Evolutionary conservation across 2,888 invertebrate genomes (phyloP).

Genomic region (Macrophya annulata): DNA sequence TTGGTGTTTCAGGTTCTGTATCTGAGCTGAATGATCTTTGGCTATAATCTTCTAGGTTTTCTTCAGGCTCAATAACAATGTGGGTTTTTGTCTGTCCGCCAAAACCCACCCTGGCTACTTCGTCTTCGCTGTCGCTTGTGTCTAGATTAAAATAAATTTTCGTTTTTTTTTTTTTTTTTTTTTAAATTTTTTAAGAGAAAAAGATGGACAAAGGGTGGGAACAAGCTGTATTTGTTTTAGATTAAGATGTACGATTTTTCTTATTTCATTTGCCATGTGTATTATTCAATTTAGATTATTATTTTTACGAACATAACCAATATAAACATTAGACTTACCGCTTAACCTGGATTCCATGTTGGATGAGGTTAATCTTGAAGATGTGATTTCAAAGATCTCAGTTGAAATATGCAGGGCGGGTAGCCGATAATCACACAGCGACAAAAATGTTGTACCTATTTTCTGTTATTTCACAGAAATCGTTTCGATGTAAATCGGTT

Average conservation of each 20-base stretch:
- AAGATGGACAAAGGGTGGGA: not conserved
- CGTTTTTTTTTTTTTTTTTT: not conserved
- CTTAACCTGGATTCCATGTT: conserved; percentile 45
- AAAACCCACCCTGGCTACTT: not conserved
- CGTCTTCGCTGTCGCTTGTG: conserved; percentile 52
- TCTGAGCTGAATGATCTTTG: conserved; percentile 41
- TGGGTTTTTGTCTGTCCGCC: conserved; percentile 18
- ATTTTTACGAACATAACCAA: conserved; percentile 13
- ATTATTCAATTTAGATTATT: not conserved
- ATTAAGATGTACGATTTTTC: not conserved
- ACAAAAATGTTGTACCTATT: not conserved
- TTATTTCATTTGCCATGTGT: not conserved
- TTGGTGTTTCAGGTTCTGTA: conserved; percentile 25
- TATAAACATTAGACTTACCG: conserved; percentile 38
- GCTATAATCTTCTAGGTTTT: conserved; percentile 17
- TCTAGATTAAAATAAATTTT: conserved; percentile 9
- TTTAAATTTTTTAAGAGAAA: not conserved
- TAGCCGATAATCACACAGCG: not conserved
- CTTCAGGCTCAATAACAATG: not conserved
- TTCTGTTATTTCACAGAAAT: not conserved
- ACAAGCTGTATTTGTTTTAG: not conserved
- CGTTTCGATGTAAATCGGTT: conserved; percentile 20
- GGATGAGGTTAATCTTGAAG: not conserved
- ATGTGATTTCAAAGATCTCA: not conserved
- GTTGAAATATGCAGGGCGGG: not conserved